Evolutionary conservation across 2,113 vertebrate genomes (phyloP), one percentile per base, ranked within the genome.

Genomic region (Anguilla japonica): DNA sequence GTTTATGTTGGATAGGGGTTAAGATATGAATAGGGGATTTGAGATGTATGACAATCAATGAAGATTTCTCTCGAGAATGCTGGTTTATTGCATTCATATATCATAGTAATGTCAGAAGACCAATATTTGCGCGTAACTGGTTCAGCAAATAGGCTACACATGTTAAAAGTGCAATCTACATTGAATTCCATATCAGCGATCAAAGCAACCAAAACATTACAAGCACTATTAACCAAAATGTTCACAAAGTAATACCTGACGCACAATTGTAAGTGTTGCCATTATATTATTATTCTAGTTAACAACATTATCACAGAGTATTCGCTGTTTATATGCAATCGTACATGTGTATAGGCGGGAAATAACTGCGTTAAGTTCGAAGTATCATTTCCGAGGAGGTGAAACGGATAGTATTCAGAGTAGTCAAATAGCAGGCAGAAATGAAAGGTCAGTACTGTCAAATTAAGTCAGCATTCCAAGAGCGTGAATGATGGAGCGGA

Each of bases 381-480:
- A 26, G 60, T 67, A 20, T 20, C 60, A 26, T 67, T 67, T 67
- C 60, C 18, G 8, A 14, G 56, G 26, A 26, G 3, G 60, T 67
- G 60, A 67, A 67, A 67, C 22, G 60, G 60, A 67, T 20, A 26
- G 1, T 75, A 13, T 75, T 7, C 71, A 34, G n/a, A 29, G n/a
- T 13, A 34, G 71, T n/a, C 11, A 34, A 75, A n/a, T 22, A 71
- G n/a, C 71, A 29, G 71, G 71, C 71, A 75, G 41, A 63, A 85
- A 90, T 79, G 43, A 88, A 91, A 91, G 87, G 90, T 88, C 88
- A 91, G 60, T 3, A 60, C 41, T 90, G 57, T 89, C 90, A 88
- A 87, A 91, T 92, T 41, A 57, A 89, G 85, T 67, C 0, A 86
- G 16, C 39, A 41, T 80, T 80, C 79, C 79, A 7, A 14, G 4